Percentiles rank a stretch among this genome's conserved stretches.
phyloP scores from a whole-genome alignment of 2,888 invertebrate species.

The Drosophila silvestris region DNA sequence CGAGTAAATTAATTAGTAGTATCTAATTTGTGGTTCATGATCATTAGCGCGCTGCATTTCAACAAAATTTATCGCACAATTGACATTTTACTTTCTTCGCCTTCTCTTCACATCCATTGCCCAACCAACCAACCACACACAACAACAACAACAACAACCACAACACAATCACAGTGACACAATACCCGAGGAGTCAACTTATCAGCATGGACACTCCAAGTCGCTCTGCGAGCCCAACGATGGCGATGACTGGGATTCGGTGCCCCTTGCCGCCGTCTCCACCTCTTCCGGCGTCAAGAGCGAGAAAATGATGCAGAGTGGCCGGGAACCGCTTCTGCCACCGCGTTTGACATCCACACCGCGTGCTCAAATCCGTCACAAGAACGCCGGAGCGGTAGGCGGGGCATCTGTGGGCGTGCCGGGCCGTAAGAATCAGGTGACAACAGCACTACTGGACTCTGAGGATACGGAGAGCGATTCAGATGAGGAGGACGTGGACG shows the following conservation, averaged over 20 bases:
- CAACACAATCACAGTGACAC: constrained; percentile 86
- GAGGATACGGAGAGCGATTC: constrained; percentile 85
- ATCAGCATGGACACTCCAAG: constrained; percentile 86
- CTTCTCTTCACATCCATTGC: constrained; percentile 75
- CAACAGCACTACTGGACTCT: constrained; percentile 87
- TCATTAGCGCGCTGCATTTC: constrained; percentile 55
- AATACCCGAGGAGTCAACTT: constrained; percentile 89
- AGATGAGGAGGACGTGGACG: constrained; percentile 82
- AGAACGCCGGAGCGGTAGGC: constrained; percentile 79
- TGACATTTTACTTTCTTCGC: constrained; percentile 78
- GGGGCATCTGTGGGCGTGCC: constrained; percentile 57
- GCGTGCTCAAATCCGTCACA: constrained; percentile 87
- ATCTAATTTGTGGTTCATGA: constrained; percentile 39
- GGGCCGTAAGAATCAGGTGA: constrained; percentile 86
- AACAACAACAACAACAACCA: constrained; percentile 41
- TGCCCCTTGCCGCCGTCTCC: constrained; percentile 80
- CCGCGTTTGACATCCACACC: constrained; percentile 87
- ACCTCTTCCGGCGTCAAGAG: constrained; percentile 80
- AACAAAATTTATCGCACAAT: constrained; percentile 62
- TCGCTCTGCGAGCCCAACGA: constrained; percentile 87
- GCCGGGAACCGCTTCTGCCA: constrained; percentile 87
- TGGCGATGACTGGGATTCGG: constrained; percentile 85
- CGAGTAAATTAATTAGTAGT: constrained; percentile 43
- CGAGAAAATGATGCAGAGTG: constrained; percentile 68
- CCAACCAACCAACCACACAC: constrained; percentile 52